A percentile compares a stretch with the other conserved stretches of the same genome.
phyloP scores from a whole-genome alignment of 2,113 vertebrate species.

The Craseonycteris thonglongyai region DNA sequence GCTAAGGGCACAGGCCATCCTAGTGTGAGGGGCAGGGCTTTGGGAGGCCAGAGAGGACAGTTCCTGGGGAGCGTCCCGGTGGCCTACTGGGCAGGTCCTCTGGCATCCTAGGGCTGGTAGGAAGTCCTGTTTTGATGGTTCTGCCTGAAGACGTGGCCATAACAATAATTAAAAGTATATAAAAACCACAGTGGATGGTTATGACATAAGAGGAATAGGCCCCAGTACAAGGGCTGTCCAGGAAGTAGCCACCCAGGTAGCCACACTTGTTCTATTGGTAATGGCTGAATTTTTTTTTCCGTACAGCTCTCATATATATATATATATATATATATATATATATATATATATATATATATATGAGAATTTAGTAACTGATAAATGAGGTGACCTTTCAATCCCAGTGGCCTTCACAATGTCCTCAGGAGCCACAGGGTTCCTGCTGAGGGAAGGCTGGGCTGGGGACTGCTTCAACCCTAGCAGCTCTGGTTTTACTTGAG shows the following conservation, averaged over 20 bases:
- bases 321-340: too few relatives aligned
- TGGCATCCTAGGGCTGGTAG: neutral
- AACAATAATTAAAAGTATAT: neutral
- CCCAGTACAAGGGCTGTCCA: too few relatives aligned
- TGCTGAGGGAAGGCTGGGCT: neutral
- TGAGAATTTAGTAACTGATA: neutral
- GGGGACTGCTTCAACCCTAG: neutral
- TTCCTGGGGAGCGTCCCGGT: too few relatives aligned
- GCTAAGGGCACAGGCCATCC: neutral
- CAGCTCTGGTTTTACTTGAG: neutral
- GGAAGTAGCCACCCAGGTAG: too few relatives aligned
- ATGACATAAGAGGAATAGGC: neutral
- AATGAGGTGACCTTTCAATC: neutral
- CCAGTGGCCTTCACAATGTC: neutral
- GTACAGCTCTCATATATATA: too few relatives aligned
- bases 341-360: too few relatives aligned
- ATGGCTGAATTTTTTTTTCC: too few relatives aligned
- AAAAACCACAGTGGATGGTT: neutral
- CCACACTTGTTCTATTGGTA: too few relatives aligned
- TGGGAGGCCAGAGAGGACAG: neutral
- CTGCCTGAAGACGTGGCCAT: neutral
- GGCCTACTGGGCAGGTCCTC: neutral
- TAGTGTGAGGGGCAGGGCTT: neutral
- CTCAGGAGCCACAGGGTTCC: neutral
- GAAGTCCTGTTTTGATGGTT: neutral